Evolutionary conservation across 2,888 invertebrate genomes (phyloP).

Genomic region (Stratiomys singularior): DNA sequence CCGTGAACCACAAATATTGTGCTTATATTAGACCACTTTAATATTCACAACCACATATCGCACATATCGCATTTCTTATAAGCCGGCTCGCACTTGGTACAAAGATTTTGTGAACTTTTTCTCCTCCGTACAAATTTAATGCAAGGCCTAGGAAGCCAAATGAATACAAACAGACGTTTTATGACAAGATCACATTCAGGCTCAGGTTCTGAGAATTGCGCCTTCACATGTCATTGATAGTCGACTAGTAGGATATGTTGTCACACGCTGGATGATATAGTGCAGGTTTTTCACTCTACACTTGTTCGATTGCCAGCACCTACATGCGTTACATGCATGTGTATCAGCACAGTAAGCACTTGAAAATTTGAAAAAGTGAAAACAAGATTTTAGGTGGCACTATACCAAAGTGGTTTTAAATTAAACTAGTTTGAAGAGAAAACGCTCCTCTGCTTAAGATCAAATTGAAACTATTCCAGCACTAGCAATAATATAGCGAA

Average conservation of each 20-base stretch:
- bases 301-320: background rate
- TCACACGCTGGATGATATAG: background rate
- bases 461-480: background rate
- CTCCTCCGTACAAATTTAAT: too few species aligned
- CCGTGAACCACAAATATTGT: too few species aligned
- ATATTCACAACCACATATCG: too few species aligned
- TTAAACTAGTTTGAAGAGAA: background rate
- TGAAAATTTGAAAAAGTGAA: slow-evolving; percentile 6
- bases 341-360: background rate
- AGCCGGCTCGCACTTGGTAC: too few species aligned
- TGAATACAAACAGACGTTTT: too few species aligned
- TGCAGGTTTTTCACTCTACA: background rate
- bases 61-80: too few species aligned
- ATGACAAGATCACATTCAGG: background rate
- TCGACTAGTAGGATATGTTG: background rate
- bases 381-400: background rate
- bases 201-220: background rate
- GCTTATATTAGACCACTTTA: too few species aligned
- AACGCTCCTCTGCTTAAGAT: background rate
- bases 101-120: too few species aligned
- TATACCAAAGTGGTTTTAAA: background rate
- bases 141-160: too few species aligned
- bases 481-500: background rate
- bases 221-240: background rate
- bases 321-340: background rate